Evolutionary conservation across 1,140 invertebrate genomes (phyloP), one percentile per base, ranked within the genome.

Genomic region (Sitophilus oryzae): DNA sequence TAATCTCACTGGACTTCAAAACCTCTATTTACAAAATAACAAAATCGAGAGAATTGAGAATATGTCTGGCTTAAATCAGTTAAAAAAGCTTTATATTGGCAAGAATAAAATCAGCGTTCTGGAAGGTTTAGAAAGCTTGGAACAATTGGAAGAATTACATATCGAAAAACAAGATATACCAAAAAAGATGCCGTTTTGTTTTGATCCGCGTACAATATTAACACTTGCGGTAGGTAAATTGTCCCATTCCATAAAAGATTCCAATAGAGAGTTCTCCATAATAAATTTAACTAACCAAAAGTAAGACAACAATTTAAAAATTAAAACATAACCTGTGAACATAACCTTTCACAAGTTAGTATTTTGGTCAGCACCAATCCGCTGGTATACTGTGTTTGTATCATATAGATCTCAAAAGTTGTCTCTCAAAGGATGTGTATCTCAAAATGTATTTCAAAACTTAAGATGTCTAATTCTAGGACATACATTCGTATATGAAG

Each of bases 21-120:
- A 81, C 61, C 71, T 87, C 18, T 85, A 86, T 68, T 62, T 86
- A 2, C 83, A 87, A 75, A 80, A 82, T 62, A 86, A 87, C 61
- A 71, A 75, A 63, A 80, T 86, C 45, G 68, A 58, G 8, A 79
- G 79, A 70, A 80, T 86, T 20, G 79, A 82, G 68, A 82, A 83
- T 59, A 67, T 87, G 10, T 65, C 77, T 3, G 67, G 61, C 49
- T 67, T 85, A 19, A 66, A 65, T 15, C 81, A 81, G 49, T 66
- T 87, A 8, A 78, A 76, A 56, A 83, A 82, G 66, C 62, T 86
- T 14, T 86, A 82, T 69, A 67, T 87, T 36, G 79, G 83, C 1
- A 74, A 81, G 57, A 88, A 88, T 68, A 70, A 71, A 41, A 86
- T 88, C 34, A 73, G 73, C 38, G 78, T 86, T 1, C 67, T 87